Conservation (phyloP, 2,113 vertebrate species). For the Gyps fulvus region DNA sequence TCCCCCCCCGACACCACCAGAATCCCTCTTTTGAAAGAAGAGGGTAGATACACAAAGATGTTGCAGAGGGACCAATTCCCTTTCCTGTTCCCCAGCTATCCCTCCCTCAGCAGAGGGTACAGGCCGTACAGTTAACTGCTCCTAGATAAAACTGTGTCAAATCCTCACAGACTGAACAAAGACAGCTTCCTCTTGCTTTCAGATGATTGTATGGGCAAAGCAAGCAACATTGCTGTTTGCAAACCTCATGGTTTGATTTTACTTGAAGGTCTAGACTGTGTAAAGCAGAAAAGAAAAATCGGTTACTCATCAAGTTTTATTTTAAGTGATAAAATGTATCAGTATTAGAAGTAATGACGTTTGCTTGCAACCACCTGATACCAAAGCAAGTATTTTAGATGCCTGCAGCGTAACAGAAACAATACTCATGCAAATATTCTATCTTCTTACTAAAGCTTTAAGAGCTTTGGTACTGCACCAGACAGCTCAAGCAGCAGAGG, state of each 20-base stretch:
- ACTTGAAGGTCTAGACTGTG: not conserved
- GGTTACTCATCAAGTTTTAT: slow-evolving; percentile 62
- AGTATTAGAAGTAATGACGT: slow-evolving; percentile 50
- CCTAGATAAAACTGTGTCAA: not conserved
- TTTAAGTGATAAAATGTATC: slow-evolving; percentile 51
- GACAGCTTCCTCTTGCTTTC: not conserved
- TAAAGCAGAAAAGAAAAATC: slow-evolving; percentile 8
- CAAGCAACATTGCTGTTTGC: not conserved
- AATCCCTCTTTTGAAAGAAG: not conserved
- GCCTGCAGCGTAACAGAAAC: slow-evolving; percentile 36
- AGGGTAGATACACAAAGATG: not conserved
- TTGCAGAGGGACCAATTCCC: not conserved
- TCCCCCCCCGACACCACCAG: not conserved
- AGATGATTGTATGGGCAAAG: not conserved
- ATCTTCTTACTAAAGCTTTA: not conserved
- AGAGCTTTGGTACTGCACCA: not conserved
- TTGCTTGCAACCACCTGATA: slow-evolving; percentile 43
- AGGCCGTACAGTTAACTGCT: not conserved
- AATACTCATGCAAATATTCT: slow-evolving; percentile 61
- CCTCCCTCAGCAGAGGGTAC: not conserved
- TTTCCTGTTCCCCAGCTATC: not conserved
- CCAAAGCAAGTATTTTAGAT: slow-evolving; percentile 26
- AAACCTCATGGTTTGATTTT: not conserved
- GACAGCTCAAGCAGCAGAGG: not conserved
- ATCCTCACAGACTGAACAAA: not conserved